These are phyloP conservation scores for Cephus nigrinus DNA, from an alignment of 2,888 invertebrate species.

Conservation along the genomic window DNA sequence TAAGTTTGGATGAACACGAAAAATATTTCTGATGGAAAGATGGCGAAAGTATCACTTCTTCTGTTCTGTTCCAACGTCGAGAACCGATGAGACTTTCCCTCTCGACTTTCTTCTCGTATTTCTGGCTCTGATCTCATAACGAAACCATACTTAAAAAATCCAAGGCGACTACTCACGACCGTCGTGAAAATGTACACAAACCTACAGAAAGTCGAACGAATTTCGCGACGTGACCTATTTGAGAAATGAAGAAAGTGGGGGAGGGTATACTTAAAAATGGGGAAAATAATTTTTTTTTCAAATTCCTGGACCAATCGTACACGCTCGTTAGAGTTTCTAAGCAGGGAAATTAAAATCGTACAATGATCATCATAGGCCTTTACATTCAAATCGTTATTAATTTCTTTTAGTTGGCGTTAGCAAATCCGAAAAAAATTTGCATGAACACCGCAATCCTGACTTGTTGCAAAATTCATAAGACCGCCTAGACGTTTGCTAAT, in stretches of 20 bases:
- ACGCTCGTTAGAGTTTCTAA: neutral
- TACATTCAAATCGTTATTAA: neutral
- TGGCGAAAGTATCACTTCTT: neutral
- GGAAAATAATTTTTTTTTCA: neutral
- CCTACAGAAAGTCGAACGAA: neutral
- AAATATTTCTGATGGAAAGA: neutral
- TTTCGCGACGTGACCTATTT: neutral
- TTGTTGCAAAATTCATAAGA: neutral
- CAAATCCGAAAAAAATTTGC: neutral
- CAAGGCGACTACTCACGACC: neutral
- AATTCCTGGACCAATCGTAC: neutral
- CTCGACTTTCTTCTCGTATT: conserved; percentile 37
- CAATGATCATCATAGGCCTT: neutral
- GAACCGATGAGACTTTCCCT: conserved; percentile 31
- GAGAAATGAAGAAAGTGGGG: neutral
- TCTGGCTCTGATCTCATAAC: conserved; percentile 34
- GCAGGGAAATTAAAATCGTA: neutral
- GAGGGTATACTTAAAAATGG: neutral
- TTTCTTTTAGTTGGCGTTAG: neutral
- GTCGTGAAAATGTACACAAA: neutral
- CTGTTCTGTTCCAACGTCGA: neutral
- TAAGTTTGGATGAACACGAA: neutral
- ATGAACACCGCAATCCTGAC: neutral
- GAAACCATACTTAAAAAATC: conserved; percentile 1
- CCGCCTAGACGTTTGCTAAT: neutral